Evolutionary conservation across 2,888 invertebrate genomes (phyloP).

Genomic region (Blera fallax): DNA sequence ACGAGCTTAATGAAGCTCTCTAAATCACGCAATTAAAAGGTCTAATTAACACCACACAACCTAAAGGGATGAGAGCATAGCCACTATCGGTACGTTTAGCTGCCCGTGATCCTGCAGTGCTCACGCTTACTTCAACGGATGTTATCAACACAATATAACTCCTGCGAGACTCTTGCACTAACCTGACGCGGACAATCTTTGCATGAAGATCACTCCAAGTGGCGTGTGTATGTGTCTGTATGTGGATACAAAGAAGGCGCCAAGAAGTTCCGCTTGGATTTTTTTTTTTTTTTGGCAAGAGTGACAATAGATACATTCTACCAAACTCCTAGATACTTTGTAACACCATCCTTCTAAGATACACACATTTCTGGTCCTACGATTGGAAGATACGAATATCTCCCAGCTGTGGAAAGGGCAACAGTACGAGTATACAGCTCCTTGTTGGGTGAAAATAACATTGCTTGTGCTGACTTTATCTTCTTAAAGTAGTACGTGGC

Average conservation of each 20-base stretch:
- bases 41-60: slow-evolving; percentile 77
- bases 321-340: slow-evolving; percentile 10
- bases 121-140: slow-evolving; percentile 66
- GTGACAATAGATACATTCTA: slow-evolving; percentile 34
- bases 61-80: slow-evolving; percentile 24
- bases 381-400: neutral
- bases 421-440: neutral
- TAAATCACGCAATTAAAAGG: slow-evolving; percentile 82
- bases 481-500: slow-evolving; percentile 59
- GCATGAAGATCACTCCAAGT: slow-evolving; percentile 60
- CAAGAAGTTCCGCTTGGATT: slow-evolving; percentile 18
- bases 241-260: slow-evolving; percentile 45
- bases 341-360: slow-evolving; percentile 16
- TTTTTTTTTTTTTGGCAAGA: slow-evolving; percentile 37
- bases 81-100: slow-evolving; percentile 35
- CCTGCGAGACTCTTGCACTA: neutral
- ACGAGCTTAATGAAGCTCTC: slow-evolving; percentile 83
- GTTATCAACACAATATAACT: slow-evolving; percentile 36
- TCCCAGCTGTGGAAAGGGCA: too few relatives aligned
- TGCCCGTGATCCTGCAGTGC: slow-evolving; percentile 75
- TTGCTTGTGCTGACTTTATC: slow-evolving; percentile 49
- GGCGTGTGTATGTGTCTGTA: neutral
- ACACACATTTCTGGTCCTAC: slow-evolving; percentile 6
- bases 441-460: slow-evolving; percentile 1
- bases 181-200: slow-evolving; percentile 34